phyloP scores from a whole-genome alignment of 2,888 invertebrate genomes.

The Lycia hirtaria region DNA sequence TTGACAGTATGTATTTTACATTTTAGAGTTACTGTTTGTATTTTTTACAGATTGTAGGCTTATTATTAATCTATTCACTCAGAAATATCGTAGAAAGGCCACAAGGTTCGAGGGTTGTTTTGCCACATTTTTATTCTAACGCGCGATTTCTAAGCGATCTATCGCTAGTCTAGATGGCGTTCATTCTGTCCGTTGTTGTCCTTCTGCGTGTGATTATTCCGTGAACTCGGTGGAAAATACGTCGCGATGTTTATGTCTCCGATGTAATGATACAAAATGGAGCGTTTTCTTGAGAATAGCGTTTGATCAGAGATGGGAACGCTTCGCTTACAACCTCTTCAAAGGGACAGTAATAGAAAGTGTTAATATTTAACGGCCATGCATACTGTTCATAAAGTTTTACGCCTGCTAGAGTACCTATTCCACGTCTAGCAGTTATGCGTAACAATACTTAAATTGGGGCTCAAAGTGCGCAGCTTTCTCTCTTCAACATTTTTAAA shows the following conservation, averaged over 20 bases:
- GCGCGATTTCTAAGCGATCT: background rate
- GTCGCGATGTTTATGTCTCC: conserved; percentile 45
- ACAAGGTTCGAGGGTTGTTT: too few species aligned
- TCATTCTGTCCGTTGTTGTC: background rate
- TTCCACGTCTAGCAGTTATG: too few species aligned
- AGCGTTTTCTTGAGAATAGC: conserved; percentile 40
- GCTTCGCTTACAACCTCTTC: conserved; percentile 3
- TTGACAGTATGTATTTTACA: too few species aligned
- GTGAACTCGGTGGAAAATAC: conserved; percentile 52
- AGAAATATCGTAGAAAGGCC: too few species aligned
- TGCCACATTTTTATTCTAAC: too few species aligned
- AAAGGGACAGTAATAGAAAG: background rate
- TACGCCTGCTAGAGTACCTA: background rate
- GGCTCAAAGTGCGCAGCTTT: too few species aligned
- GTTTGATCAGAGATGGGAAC: conserved; percentile 17
- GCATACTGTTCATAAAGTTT: background rate
- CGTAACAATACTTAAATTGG: too few species aligned
- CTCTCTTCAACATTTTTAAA: too few species aligned
- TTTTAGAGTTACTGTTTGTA: too few species aligned
- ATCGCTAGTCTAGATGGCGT: too few species aligned
- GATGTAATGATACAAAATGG: conserved; percentile 45
- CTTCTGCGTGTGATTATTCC: conserved; percentile 8
- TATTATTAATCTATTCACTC: too few species aligned
- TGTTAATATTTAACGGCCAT: background rate
- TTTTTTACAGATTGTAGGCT: too few species aligned